phyloP scores from a whole-genome alignment of 2,113 vertebrate species.

The Pomatostomus ruficeps region DNA sequence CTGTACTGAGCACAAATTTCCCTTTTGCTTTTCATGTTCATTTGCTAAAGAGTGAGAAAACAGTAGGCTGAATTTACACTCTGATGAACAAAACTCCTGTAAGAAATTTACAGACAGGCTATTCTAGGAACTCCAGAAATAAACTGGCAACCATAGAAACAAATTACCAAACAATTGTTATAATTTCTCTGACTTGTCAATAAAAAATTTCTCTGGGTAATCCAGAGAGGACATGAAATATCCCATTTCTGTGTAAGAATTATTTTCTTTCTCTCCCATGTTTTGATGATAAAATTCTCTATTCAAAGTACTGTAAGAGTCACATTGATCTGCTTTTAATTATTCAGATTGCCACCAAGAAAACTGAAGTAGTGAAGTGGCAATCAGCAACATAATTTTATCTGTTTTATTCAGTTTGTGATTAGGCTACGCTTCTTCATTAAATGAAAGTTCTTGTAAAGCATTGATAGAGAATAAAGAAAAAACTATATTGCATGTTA shows the following conservation, averaged over 20 bases:
- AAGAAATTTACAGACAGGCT: background rate
- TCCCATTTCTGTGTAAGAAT: background rate
- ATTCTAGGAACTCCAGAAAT: background rate
- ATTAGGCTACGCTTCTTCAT: background rate
- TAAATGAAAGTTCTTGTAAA: background rate
- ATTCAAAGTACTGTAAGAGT: background rate
- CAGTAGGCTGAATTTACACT: background rate
- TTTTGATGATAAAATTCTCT: background rate
- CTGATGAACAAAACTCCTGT: background rate
- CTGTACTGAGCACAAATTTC: background rate
- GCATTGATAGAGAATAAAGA: background rate
- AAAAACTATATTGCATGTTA: background rate
- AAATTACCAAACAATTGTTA: background rate
- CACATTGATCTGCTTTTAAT: background rate
- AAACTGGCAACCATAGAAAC: background rate
- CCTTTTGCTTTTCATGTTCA: background rate
- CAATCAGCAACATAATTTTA: background rate
- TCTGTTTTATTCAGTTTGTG: background rate
- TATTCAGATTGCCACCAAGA: background rate
- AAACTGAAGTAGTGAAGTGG: background rate
- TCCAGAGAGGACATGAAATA: background rate
- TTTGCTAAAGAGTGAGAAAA: background rate
- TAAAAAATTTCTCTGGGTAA: background rate
- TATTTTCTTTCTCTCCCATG: background rate
- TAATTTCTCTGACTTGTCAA: background rate